Evolutionary conservation across 2,797 vertebrate species (phyloP).

Genomic region (Tachyglossus aculeatus): DNA sequence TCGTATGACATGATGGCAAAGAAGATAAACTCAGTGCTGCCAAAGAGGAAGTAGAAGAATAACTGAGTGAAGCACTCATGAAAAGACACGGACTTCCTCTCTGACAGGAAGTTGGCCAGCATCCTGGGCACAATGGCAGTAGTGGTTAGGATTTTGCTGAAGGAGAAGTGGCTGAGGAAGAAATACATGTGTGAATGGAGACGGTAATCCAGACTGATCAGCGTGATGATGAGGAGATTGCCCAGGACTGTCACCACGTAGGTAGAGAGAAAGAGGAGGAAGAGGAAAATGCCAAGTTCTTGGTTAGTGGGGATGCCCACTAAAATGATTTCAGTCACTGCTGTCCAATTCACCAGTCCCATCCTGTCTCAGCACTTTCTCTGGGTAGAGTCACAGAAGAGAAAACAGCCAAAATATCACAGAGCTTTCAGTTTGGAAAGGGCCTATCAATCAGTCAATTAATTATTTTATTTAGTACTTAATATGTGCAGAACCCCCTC

Average conservation of each 20-base stretch:
- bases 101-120: neutral
- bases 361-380: neutral
- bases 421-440: too few species aligned
- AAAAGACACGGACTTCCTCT: neutral
- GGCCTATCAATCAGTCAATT: too few species aligned
- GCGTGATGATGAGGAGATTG: constrained; percentile 10
- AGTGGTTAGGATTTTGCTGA: constrained; percentile 21
- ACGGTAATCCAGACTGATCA: constrained; percentile 1
- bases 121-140: constrained; percentile 16
- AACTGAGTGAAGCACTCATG: neutral
- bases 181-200: constrained; percentile 37
- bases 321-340: constrained; percentile 5
- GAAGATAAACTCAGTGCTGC: constrained; percentile 8
- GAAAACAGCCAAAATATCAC: too few species aligned
- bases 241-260: constrained; percentile 5
- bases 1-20: constrained; percentile 14
- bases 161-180: constrained; percentile 27
- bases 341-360: neutral
- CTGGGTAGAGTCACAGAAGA: neutral
- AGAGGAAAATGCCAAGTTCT: neutral
- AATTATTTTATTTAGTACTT: too few species aligned
- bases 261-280: neutral
- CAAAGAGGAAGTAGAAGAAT: neutral
- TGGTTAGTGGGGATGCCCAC: neutral
- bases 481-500: too few species aligned